These are phyloP conservation scores for Sesia bembeciformis DNA, from an alignment of 2,888 invertebrate genomes.

Conservation along the genomic window DNA sequence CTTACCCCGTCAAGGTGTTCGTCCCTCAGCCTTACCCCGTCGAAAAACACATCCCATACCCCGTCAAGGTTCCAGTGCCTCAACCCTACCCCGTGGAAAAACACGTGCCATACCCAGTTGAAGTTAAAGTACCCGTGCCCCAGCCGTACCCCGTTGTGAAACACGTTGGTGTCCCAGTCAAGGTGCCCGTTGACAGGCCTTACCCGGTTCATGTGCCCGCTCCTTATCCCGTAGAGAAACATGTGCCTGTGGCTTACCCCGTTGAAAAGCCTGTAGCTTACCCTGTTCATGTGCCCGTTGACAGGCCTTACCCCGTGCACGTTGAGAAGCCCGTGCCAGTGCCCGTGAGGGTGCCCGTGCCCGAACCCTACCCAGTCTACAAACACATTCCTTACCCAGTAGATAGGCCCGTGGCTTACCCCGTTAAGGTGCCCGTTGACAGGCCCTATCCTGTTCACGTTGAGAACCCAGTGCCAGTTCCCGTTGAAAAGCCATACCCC, in stretches of 20 bases:
- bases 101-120: slow-evolving; percentile 81
- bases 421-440: slow-evolving; percentile 80
- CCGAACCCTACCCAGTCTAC: slow-evolving; percentile 77
- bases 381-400: slow-evolving; percentile 78
- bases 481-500: slow-evolving; percentile 72
- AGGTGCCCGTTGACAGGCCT: slow-evolving; percentile 80
- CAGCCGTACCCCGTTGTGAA: slow-evolving; percentile 83
- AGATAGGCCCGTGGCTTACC: slow-evolving; percentile 74
- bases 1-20: slow-evolving; percentile 84
- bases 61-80: slow-evolving; percentile 84
- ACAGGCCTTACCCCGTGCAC: slow-evolving; percentile 75
- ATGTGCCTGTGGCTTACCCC: slow-evolving; percentile 75
- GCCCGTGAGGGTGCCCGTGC: slow-evolving; percentile 74
- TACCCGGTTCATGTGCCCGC: slow-evolving; percentile 80
- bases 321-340: slow-evolving; percentile 69
- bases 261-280: slow-evolving; percentile 78
- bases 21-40: slow-evolving; percentile 88
- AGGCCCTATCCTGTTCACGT: slow-evolving; percentile 77
- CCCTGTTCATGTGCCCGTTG: slow-evolving; percentile 77
- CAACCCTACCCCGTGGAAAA: slow-evolving; percentile 86
- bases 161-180: slow-evolving; percentile 78
- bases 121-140: slow-evolving; percentile 83
- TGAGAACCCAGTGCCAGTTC: slow-evolving; percentile 58
- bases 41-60: slow-evolving; percentile 82
- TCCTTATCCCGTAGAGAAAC: slow-evolving; percentile 76